A percentile compares a stretch with the other conserved stretches of the same genome.
Conservation (phyloP, 2,113 vertebrate species). For the Grammomys dolichurus region DNA sequence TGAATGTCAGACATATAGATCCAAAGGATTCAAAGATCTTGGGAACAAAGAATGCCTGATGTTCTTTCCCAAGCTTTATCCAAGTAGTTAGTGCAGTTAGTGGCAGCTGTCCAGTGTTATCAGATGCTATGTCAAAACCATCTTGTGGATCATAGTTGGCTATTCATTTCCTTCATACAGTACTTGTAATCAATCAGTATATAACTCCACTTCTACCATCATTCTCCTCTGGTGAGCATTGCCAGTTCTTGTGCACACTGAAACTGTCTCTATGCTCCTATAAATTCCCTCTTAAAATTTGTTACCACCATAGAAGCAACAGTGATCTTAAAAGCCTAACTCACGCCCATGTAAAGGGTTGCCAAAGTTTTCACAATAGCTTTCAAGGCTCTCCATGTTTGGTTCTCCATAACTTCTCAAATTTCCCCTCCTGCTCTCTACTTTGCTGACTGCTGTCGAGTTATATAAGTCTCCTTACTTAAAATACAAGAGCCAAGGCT, state of each 20-base stretch:
- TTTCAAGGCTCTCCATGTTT: neutral
- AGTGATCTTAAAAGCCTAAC: neutral
- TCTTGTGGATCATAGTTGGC: neutral
- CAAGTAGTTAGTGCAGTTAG: neutral
- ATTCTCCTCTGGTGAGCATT: neutral
- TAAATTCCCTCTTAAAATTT: neutral
- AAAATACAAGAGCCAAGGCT: neutral
- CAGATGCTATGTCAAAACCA: neutral
- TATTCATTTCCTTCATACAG: neutral
- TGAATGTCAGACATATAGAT: neutral
- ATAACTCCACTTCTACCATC: neutral
- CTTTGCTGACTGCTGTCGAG: neutral
- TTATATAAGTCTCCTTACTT: neutral
- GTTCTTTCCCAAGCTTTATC: slow-evolving; percentile 17
- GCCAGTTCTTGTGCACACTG: neutral
- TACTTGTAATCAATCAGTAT: neutral
- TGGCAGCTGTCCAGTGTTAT: neutral
- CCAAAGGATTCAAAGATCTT: neutral
- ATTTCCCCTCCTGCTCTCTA: neutral
- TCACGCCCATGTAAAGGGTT: neutral
- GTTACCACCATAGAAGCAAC: neutral
- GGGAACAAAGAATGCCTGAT: neutral
- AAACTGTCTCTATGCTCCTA: neutral
- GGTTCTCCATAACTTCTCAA: neutral
- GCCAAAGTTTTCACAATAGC: neutral